Conservation (phyloP, 2,888 invertebrate species). For the Rhabditoides inermis region DNA sequence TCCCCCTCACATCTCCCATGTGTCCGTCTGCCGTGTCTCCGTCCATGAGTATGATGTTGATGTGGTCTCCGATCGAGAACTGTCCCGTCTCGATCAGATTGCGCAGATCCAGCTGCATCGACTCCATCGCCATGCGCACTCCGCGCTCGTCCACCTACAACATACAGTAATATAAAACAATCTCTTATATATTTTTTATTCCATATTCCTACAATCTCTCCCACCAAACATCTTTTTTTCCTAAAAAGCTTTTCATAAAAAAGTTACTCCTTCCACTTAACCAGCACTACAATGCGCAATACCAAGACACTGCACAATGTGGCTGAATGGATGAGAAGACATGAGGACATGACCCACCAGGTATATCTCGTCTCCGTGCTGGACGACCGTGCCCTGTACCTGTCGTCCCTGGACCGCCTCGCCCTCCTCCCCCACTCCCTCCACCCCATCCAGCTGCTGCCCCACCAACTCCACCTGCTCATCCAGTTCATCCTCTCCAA, state of each 20-base stretch:
- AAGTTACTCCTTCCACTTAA: background rate
- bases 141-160: background rate
- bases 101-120: constrained; percentile 10
- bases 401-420: no score
- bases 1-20: background rate
- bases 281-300: background rate
- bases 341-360: constrained; percentile 5
- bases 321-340: constrained; percentile 2
- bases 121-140: background rate
- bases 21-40: constrained; percentile 2
- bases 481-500: no score
- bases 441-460: no score
- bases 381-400: constrained; percentile 3
- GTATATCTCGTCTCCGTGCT: constrained; percentile 5
- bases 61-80: constrained; percentile 11
- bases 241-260: no score
- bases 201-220: background rate
- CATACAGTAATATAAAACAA: no score
- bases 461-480: no score
- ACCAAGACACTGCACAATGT: constrained; percentile 3
- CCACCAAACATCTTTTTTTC: background rate
- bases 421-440: no score
- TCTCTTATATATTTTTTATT: no score
- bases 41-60: constrained; percentile 9
- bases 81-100: constrained; percentile 19